phyloP scores from a whole-genome alignment of 1,140 invertebrate species.

The Zaprionus inermis region DNA sequence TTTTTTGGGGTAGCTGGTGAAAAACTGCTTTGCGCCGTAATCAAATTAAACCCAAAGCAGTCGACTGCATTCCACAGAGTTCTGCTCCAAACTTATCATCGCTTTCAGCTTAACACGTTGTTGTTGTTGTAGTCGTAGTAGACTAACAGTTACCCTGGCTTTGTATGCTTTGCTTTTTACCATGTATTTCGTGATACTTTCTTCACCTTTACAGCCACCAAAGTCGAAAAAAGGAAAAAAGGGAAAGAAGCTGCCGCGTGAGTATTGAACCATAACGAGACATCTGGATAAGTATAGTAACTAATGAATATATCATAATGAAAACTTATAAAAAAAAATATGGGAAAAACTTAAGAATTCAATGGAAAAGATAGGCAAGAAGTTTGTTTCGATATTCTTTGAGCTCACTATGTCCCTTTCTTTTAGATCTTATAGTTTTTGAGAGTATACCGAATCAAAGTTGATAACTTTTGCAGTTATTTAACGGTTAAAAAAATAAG shows the following conservation, averaged over 20 bases:
- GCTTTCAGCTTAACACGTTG: slow-evolving; percentile 3
- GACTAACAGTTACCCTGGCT: slow-evolving; percentile 1
- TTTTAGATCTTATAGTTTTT: too few species aligned
- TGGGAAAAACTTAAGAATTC: too few species aligned
- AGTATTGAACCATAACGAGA: slow-evolving; percentile 35
- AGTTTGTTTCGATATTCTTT: too few species aligned
- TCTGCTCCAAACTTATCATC: neutral
- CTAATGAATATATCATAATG: neutral
- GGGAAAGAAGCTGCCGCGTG: slow-evolving; percentile 76
- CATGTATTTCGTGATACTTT: neutral
- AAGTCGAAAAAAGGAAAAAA: slow-evolving; percentile 79
- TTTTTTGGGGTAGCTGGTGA: neutral
- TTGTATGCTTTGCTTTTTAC: neutral
- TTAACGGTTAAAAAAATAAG: neutral
- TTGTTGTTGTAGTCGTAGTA: neutral
- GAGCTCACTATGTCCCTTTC: too few species aligned
- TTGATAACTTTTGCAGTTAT: too few species aligned
- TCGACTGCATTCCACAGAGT: slow-evolving; percentile 1
- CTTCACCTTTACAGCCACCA: slow-evolving; percentile 55
- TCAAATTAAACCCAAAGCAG: slow-evolving; percentile 15
- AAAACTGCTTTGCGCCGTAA: slow-evolving; percentile 1
- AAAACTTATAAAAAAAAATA: neutral
- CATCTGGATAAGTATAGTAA: neutral
- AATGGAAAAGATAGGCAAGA: too few species aligned
- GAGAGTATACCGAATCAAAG: too few species aligned